Evolutionary conservation across 2,888 invertebrate species (phyloP), one percentile per base, ranked within the genome.

Genomic region (Cylindroiulus punctatus): DNA sequence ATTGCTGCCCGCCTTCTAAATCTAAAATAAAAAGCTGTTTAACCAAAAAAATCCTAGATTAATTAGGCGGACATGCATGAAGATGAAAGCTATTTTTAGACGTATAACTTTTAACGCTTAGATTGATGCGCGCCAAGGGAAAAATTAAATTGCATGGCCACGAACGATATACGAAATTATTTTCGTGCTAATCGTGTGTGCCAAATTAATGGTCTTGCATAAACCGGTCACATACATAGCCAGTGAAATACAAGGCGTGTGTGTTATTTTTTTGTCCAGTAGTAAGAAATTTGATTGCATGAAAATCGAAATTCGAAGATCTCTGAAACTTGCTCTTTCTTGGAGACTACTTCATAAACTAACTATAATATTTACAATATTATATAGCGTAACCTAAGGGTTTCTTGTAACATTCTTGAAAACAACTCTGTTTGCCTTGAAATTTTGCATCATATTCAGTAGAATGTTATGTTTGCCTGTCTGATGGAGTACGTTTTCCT

Each of bases 1-100:
- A 65, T 22, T 65, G 26, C 5, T 65, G 22, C 65, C 26, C 22
- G 26, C 26, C 8, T 65, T 44, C 14, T 7, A 57, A 57, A 57
- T n/a, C n/a, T 2, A 3, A 57, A 57, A 57, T 3, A n/a, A 57
- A 57, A 57, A 57, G 7, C n/a, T 1, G 3, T 3, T 19, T 7
- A 1, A 65, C 22, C 19, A 22, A 65, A 65, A 65, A 65, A 65
- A 65, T 26, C 65, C 10, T n/a, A 22, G 26, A 65, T 65, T 65
- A 65, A 65, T 65, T 26, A 65, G 26, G 26, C 5, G 26, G 22
- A 26, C 26, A 65, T 44, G 10, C 65, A 26, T 26, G 44, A 44
- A 57, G 52, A n/a, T 26, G 65, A 65, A 65, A 26, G 26, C 26
- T 26, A 65, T 65, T 65, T 65, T 65, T 65, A 65, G 26, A 65